A percentile compares a stretch with the other conserved stretches of the same genome.
phyloP scores from a whole-genome alignment of 2,113 vertebrate species.

The Trematomus loennbergii region DNA sequence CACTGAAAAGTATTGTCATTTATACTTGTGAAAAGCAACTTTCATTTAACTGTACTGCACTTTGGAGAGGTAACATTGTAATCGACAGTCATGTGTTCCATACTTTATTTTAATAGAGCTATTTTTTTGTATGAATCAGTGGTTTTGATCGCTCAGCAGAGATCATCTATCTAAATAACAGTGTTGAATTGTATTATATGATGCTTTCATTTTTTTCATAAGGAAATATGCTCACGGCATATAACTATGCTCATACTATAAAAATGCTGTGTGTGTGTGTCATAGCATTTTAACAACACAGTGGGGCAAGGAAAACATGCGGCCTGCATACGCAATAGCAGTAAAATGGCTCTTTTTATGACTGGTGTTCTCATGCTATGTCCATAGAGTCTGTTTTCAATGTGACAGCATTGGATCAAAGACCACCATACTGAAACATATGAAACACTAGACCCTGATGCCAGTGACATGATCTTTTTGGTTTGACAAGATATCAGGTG shows the following conservation, averaged over 20 bases:
- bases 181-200: slow-evolving; percentile 41
- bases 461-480: slow-evolving; percentile 21
- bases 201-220: slow-evolving; percentile 13
- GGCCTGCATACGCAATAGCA: slow-evolving; percentile 20
- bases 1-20: no score
- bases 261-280: slow-evolving; percentile 33
- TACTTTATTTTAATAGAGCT: neutral
- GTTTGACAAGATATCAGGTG: slow-evolving; percentile 48
- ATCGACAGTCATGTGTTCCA: no score
- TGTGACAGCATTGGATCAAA: slow-evolving; percentile 59
- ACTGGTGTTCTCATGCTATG: slow-evolving; percentile 43
- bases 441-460: slow-evolving; percentile 50
- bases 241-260: slow-evolving; percentile 14
- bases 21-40: no score
- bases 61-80: no score
- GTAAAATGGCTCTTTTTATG: slow-evolving; percentile 44
- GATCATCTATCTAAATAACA: slow-evolving; percentile 36
- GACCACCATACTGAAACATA: slow-evolving; percentile 18
- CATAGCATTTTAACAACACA: slow-evolving; percentile 40
- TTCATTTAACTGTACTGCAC: no score
- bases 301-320: slow-evolving; percentile 36
- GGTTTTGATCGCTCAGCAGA: slow-evolving; percentile 29
- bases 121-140: slow-evolving; percentile 11
- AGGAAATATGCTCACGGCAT: slow-evolving; percentile 18
- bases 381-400: slow-evolving; percentile 59